phyloP scores from a whole-genome alignment of 1,140 invertebrate species.

The Aricia agestis region DNA sequence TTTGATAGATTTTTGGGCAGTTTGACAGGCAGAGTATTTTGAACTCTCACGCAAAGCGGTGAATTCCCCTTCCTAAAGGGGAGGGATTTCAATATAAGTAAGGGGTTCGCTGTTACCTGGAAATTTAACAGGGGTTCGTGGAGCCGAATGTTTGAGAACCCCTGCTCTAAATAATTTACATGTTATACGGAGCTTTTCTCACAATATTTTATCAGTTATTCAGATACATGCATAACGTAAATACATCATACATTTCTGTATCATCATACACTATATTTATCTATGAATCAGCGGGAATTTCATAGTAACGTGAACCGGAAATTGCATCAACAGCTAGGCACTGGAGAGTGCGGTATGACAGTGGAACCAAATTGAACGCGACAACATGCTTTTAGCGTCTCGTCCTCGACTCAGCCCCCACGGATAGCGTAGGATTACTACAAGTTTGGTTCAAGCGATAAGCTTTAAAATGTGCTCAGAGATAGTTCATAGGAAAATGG shows the following conservation, averaged over 20 bases:
- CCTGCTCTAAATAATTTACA: too few species aligned
- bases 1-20: too few species aligned
- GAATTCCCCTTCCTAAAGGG: too few species aligned
- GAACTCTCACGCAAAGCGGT: too few species aligned
- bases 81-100: too few species aligned
- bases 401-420: slow-evolving; percentile 43
- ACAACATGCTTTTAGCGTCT: slow-evolving; percentile 68
- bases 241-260: background rate
- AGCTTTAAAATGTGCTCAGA: background rate
- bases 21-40: too few species aligned
- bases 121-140: too few species aligned
- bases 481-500: too few species aligned
- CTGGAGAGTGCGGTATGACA: slow-evolving; percentile 51
- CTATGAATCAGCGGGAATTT: slow-evolving; percentile 18
- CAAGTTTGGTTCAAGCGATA: slow-evolving; percentile 33
- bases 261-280: background rate
- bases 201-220: too few species aligned
- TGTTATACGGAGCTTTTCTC: too few species aligned
- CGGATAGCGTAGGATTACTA: slow-evolving; percentile 54
- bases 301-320: slow-evolving; percentile 50
- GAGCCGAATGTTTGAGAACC: too few species aligned
- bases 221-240: background rate
- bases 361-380: slow-evolving; percentile 57
- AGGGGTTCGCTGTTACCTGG: too few species aligned
- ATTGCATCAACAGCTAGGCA: slow-evolving; percentile 47